Conservation (phyloP, 2,113 vertebrate genomes). For the Bubalus kerabau region DNA sequence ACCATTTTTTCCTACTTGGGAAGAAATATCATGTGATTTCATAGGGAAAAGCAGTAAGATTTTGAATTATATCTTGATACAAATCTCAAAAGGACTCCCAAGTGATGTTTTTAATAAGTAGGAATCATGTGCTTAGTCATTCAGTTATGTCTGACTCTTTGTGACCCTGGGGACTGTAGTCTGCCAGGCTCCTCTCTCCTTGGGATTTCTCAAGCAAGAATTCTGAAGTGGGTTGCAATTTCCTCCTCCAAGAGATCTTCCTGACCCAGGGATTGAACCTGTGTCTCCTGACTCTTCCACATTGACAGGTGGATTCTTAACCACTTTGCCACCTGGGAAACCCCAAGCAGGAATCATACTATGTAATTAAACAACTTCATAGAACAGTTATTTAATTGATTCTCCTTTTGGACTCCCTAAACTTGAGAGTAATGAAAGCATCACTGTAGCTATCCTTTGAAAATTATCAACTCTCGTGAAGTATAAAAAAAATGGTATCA, state of each 20-base stretch:
- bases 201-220: background rate
- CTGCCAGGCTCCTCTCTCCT: background rate
- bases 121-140: background rate
- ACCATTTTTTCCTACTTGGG: background rate
- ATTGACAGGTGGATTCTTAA: background rate
- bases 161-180: background rate
- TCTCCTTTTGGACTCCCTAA: background rate
- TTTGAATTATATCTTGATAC: background rate
- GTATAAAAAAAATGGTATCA: background rate
- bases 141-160: background rate
- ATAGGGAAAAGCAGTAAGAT: background rate
- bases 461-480: background rate
- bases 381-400: background rate
- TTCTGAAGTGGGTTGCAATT: background rate
- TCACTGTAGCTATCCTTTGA: background rate
- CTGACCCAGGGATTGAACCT: background rate
- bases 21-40: background rate
- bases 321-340: background rate
- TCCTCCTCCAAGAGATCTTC: background rate
- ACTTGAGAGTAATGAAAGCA: background rate
- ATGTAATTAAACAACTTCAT: background rate
- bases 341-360: background rate
- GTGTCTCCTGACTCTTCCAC: fast-evolving
- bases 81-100: background rate
- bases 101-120: background rate